Percentiles rank a stretch among this genome's conserved stretches.
Conservation (phyloP, 2,888 invertebrate species). For the Chrysolina oricalcia region DNA sequence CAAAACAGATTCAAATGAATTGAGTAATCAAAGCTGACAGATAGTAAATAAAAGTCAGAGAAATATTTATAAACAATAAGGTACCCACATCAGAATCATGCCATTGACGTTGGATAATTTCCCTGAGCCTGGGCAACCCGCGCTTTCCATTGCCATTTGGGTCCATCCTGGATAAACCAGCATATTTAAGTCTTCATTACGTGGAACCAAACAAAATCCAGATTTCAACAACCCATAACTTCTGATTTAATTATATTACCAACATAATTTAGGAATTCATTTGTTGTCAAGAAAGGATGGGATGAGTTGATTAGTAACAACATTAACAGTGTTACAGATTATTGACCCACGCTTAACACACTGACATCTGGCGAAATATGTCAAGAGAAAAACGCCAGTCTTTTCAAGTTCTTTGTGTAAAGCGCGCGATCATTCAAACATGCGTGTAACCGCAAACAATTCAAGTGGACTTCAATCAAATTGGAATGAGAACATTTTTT, state of each 20-base stretch:
- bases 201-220: conserved; percentile 26
- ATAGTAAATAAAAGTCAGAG: background rate
- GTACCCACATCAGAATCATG: conserved; percentile 81
- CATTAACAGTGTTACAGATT: conserved; percentile 16
- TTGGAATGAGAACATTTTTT: too few species aligned
- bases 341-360: conserved; percentile 32
- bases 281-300: conserved; percentile 29
- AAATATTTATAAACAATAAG: conserved; percentile 28
- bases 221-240: conserved; percentile 18
- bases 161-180: conserved; percentile 69
- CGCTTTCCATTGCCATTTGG: conserved; percentile 77
- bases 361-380: conserved; percentile 6
- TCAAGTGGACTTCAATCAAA: too few species aligned
- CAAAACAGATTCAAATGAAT: background rate
- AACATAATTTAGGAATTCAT: conserved; percentile 24
- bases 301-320: background rate
- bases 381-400: background rate
- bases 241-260: background rate
- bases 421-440: too few species aligned
- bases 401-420: background rate
- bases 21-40: background rate
- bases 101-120: conserved; percentile 78
- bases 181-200: conserved; percentile 49
- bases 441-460: too few species aligned
- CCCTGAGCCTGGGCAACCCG: conserved; percentile 76